Conservation (phyloP, 2,888 invertebrate genomes). For the Trichopria drosophilae region DNA sequence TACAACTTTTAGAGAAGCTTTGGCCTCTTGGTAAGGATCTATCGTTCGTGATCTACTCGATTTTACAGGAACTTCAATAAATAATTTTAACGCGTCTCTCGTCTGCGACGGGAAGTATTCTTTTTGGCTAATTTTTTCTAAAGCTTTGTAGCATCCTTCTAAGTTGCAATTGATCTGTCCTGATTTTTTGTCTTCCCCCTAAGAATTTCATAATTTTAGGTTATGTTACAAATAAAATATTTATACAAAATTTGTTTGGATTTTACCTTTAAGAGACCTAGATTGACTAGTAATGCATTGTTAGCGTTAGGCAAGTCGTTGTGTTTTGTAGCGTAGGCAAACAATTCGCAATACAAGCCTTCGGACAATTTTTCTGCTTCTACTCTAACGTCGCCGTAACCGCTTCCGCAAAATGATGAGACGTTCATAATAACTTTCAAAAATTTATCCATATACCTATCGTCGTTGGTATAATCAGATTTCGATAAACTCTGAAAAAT, state of each 20-base stretch:
- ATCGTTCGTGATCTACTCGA: conserved; percentile 40
- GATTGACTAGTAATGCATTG: conserved; percentile 67
- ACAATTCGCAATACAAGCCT: conserved; percentile 62
- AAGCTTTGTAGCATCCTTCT: conserved; percentile 64
- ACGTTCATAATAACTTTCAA: conserved; percentile 62
- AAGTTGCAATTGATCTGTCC: conserved; percentile 66
- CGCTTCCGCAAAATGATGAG: conserved; percentile 63
- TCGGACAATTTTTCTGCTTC: conserved; percentile 59
- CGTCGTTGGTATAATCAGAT: conserved; percentile 8
- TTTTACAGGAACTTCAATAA: conserved; percentile 59
- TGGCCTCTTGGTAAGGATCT: conserved; percentile 51
- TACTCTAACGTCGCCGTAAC: conserved; percentile 60
- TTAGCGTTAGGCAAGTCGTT: conserved; percentile 63
- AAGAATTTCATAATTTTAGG: conserved; percentile 35
- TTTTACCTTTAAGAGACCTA: conserved; percentile 74
- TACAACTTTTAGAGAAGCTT: conserved; percentile 46
- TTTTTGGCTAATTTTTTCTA: conserved; percentile 62
- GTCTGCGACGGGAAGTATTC: conserved; percentile 62
- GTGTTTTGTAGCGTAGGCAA: conserved; percentile 59
- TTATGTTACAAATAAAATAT: neutral
- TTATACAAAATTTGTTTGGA: conserved; percentile 3
- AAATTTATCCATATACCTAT: conserved; percentile 52
- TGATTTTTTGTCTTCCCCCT: conserved; percentile 71
- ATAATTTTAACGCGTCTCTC: conserved; percentile 61
- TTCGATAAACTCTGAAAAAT: conserved; percentile 40